Evolutionary conservation across 2,113 vertebrate species (phyloP), one percentile per base, ranked within the genome.

Genomic region (Pelobates fuscus): DNA sequence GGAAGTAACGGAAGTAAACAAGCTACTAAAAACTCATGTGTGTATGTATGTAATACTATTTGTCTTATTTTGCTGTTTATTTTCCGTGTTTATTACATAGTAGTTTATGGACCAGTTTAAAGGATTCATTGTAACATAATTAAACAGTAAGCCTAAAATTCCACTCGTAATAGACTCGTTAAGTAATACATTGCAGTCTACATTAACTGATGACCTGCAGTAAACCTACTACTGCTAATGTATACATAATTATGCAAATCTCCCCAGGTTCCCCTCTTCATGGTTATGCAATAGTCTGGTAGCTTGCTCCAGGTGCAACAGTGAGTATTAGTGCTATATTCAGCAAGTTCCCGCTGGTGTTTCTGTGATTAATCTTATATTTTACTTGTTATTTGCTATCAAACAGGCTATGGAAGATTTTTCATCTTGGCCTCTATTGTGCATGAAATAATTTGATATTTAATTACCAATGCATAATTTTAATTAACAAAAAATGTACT

Each of bases 151-250:
- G 37, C 14, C 37, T 41, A 41, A 12, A 41, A 41, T 12, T 1
- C 14, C 7, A 1, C 37, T 59, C 57, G 24, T 70, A 70, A 70
- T 30, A 43, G 8, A 57, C 52, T 58, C 32, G 58, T 59, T 58
- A 70, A 59, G 15, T 25, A 60, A 55, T 26, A 25, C 68, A 20
- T 55, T 2, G 32, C 68, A 59, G 58, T 54, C 32, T 26, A 23
- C 37, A 54, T 60, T 60, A 70, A 27, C 24, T 43, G 57, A 70
- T 59, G 55, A 27, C 55, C 68, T 59, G 55, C 55, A 70, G 68
- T 60, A n/a, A n/a, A n/a, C n/a, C n/a, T n/a, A 24, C 25, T 55
- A 10, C 26, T 46, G 8, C 43, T 46, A 70, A 44, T 55, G 54
- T 32, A 21, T n/a, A 59, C 17, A 32, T 58, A 60, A 43, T 59